These are phyloP conservation scores for Phenacoccus solenopsis DNA, from an alignment of 1,140 invertebrate genomes.

Conservation along the genomic window DNA sequence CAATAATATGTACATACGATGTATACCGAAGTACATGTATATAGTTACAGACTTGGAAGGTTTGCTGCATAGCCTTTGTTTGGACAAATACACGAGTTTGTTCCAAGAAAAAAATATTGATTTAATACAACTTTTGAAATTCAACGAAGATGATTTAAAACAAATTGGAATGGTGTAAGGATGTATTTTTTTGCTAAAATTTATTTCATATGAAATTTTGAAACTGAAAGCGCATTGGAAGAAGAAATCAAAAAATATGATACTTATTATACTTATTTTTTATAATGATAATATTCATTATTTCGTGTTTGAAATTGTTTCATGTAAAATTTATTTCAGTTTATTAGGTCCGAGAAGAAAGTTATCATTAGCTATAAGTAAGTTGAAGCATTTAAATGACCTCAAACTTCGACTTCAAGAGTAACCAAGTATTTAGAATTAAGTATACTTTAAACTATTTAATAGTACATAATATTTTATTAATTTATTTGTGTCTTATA, in stretches of 20 bases:
- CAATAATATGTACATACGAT: too few relatives aligned
- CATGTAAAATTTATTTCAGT: background rate
- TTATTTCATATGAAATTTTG: too few relatives aligned
- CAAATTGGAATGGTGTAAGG: background rate
- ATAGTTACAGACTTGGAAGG: background rate
- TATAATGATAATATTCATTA: background rate
- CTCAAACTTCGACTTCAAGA: background rate
- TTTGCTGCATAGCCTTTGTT: background rate
- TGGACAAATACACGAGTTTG: background rate
- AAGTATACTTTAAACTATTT: too few relatives aligned
- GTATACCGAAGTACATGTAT: too few relatives aligned
- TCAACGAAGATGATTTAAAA: background rate
- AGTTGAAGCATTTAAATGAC: background rate
- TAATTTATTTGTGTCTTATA: background rate
- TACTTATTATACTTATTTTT: too few relatives aligned
- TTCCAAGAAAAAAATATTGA: background rate
- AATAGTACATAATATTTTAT: background rate
- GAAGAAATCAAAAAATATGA: too few relatives aligned
- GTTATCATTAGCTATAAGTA: background rate
- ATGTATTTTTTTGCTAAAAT: too few relatives aligned
- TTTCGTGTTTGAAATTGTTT: too few relatives aligned
- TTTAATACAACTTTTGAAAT: background rate
- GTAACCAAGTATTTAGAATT: background rate
- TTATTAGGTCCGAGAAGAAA: background rate
- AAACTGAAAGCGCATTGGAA: too few relatives aligned